A percentile compares a stretch with the other conserved stretches of the same genome.
These are phyloP conservation scores for Drosophila nr. perissopoda DNA, from an alignment of 2,888 invertebrate species.

Conservation along the genomic window DNA sequence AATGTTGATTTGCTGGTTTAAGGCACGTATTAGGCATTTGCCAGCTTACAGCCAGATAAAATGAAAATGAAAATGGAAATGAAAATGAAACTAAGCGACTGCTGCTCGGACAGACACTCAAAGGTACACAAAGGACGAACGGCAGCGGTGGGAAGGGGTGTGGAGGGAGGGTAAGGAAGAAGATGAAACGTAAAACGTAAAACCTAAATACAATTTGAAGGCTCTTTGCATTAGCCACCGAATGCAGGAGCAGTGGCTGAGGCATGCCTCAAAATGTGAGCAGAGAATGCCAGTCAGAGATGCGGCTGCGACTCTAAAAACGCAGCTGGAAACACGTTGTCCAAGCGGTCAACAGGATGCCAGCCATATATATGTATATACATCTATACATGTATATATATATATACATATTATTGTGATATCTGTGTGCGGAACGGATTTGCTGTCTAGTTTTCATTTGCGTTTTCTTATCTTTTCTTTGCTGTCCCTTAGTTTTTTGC, in stretches of 20 bases:
- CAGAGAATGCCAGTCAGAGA: neutral
- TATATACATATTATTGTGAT: slow-evolving; percentile 57
- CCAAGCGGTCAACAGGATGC: slow-evolving; percentile 39
- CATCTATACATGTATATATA: neutral
- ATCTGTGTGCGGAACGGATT: slow-evolving; percentile 57
- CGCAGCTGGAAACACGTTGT: slow-evolving; percentile 51
- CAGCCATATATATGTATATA: slow-evolving; percentile 1
- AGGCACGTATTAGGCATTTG: slow-evolving; percentile 35
- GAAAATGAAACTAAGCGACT: slow-evolving; percentile 41
- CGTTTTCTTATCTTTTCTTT: slow-evolving; percentile 35
- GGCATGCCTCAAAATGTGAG: slow-evolving; percentile 10
- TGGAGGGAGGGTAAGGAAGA: neutral
- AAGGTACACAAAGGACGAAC: slow-evolving; percentile 18
- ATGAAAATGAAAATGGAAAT: slow-evolving; percentile 6
- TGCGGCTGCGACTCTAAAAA: slow-evolving; percentile 9
- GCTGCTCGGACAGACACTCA: slow-evolving; percentile 4
- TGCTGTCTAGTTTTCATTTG: slow-evolving; percentile 46
- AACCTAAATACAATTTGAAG: slow-evolving; percentile 64
- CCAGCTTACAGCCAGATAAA: slow-evolving; percentile 40
- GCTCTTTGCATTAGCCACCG: slow-evolving; percentile 66
- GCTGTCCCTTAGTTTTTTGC: slow-evolving; percentile 9
- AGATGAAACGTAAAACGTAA: slow-evolving; percentile 1
- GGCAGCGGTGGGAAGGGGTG: neutral
- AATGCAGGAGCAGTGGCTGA: slow-evolving; percentile 39
- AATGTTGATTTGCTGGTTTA: slow-evolving; percentile 41